Base-by-base conservation (phyloP, 2,888 invertebrate genomes). In the Geophilus truncorum region DNA sequence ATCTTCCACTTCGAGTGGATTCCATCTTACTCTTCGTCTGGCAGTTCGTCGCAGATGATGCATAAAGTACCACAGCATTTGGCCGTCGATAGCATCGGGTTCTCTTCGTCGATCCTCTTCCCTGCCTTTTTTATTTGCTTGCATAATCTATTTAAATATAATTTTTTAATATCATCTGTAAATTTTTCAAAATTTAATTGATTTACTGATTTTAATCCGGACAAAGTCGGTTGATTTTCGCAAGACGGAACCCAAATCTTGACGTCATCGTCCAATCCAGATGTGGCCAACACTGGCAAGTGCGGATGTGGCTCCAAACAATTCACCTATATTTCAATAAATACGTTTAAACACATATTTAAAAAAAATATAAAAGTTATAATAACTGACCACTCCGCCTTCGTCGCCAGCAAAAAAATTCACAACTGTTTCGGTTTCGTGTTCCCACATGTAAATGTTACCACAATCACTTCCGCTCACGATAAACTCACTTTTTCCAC, bases 381-480 rank as follows among this genome's bases (percentile, higher is more conserved):
- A n/a, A n/a, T 28, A 70, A 89, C 92, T 90, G 86, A 96, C 97
- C 87, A 96, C 94, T 81, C 95, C 95, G 83, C 91, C 91, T 83
- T 90, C 90, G 87, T 96, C 96, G 0, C 93, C 96, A 82, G 90
- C 89, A 89, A 94, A 90, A 90, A 92, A 96, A 86, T 96, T 94
- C n/a, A 97, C 93, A 82, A 98, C 93, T 0, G 93, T 90, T 87
- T 96, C 95, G 0, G 93, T 91, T 79, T 93, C 90, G 87, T 93
- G 93, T 84, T 97, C 95, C 97, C 98, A 98, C 80, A 97, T 91
- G 85, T 91, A 86, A 88, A 91, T 91, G 86, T 96, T 91, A 7
- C 95, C 93, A 87, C 97, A 97, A 87, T 98, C 97, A 1, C 96
- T 96, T 0, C 98, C 98, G 70, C 96, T 96, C 10, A 97, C 92